Base-by-base conservation (phyloP, 2,888 invertebrate genomes). In the Apodemia zela region DNA sequence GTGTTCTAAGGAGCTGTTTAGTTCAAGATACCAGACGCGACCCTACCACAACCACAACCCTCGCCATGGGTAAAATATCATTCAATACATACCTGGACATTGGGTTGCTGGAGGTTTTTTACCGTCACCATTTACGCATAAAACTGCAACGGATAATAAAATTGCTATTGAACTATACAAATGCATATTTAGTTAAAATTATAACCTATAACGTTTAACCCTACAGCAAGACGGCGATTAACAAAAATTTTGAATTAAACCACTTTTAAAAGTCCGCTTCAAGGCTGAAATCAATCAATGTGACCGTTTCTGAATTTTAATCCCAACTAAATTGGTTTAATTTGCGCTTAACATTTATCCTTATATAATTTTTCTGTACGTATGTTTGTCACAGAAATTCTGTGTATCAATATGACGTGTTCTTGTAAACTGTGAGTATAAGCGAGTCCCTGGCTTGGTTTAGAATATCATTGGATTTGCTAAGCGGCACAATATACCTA, bases 161-260 rank as follows among this genome's bases (percentile, higher is more conserved):
- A 73, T 54, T 51, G 66, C 54, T 42, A 68, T 49, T 61, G 68
- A 65, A 25, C 68, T 66, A 62, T 68, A 66, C 49, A 65, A 17
- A 59, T 17, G 18, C n/a, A 33, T 35, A 15, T 17, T 38, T 61
- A 3, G 15, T 49, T 49, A 49, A 49, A 49, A 49, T 49, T 0
- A n/a, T 45, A 3, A 45, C 1, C 45, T 18, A 49, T 10, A 49
- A 18, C 49, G 49, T 17, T 49, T 8, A 2, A 7, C 17, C 49
- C 17, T 18, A 18, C 49, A 17, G 8, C 17, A n/a, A 17, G 7
- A 18, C 18, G 8, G n/a, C 18, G 49, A 49, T n/a, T 49, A 17
- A 49, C 8, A 3, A 7, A 2, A n/a, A 49, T 6, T 38, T 17
- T n/a, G 10, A 18, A 17, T 7, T 42, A 42, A 59, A 59, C 59